Evolutionary conservation across 2,113 vertebrate species (phyloP), one percentile per base, ranked within the genome.

Genomic region (Psittacus erithacus): DNA sequence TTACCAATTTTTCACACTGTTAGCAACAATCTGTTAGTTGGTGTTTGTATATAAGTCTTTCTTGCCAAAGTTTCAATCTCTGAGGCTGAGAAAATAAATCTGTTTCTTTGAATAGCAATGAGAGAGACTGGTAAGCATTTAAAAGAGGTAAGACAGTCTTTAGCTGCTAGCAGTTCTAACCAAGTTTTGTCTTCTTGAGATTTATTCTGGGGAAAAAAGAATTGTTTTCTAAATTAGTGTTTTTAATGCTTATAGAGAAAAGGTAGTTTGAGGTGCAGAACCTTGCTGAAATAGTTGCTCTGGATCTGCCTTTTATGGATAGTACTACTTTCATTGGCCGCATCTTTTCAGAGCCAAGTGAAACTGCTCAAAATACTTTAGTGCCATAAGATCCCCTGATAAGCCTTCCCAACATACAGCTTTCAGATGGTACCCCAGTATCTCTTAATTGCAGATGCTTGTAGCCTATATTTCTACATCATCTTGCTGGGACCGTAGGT

Each of bases 21-120:
- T 95, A 90, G 65, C 64, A 96, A 91, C 60, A 85, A 44, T 89
- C 86, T 63, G 20, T 70, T 91, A 49, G 52, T 70, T 83, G 47
- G 44, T 86, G 44, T 88, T 91, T 94, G 90, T 90, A 95, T 96
- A 97, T 95, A 94, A 86, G 84, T 90, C 64, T 97, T 57, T 95
- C 41, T 85, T 92, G 75, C 92, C 91, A 80, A 93, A 95, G 95
- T 95, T 96, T 92, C 96, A 94, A 33, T 93, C 95, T 98, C 65
- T n/a, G 75, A 95, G 88, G 64, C 82, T 96, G 93, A 96, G 94
- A 97, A 97, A 97, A 92, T 71, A 94, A 94, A 90, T 96, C 92
- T 96, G 46, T 86, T 96, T 95, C 92, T 97, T 75, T 95, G 88
- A 96, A 96, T 96, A 96, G 82, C 91, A 93, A 88, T 82, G 90